phyloP scores from a whole-genome alignment of 2,888 invertebrate species.

The Geophilus truncorum region DNA sequence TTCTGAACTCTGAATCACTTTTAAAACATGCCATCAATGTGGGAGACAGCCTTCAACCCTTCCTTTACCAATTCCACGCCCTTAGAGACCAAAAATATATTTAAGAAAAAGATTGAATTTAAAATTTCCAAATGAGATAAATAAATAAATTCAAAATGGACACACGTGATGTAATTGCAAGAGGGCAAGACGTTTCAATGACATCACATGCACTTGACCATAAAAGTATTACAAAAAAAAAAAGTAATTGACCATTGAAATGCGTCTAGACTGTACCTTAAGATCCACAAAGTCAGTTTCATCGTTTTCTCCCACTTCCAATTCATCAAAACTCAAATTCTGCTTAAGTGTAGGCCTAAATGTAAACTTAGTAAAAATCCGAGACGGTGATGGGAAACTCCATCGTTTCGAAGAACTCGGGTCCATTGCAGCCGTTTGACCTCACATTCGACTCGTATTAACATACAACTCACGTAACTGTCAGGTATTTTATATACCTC shows the following conservation, averaged over 20 bases:
- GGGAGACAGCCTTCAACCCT: not conserved
- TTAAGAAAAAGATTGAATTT: too few relatives aligned
- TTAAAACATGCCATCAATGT: not conserved
- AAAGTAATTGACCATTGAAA: not conserved
- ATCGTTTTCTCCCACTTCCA: not conserved
- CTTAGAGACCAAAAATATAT: not conserved
- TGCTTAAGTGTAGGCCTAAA: not conserved
- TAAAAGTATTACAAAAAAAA: not conserved
- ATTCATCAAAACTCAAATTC: not conserved
- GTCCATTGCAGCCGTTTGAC: constrained; percentile 12
- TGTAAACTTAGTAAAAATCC: not conserved
- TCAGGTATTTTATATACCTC: not conserved
- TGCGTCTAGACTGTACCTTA: not conserved
- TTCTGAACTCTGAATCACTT: not conserved
- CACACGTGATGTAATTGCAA: not conserved
- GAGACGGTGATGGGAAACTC: constrained; percentile 29
- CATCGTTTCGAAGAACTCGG: constrained; percentile 25
- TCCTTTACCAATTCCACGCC: not conserved
- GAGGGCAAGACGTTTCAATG: not conserved
- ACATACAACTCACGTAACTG: not conserved
- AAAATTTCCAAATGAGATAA: too few relatives aligned
- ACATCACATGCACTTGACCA: constrained; percentile 16
- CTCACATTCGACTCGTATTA: not conserved
- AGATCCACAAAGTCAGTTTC: not conserved
- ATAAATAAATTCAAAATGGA: not conserved